Base-by-base conservation (phyloP, 2,113 vertebrate genomes). In the Ochotona princeps region DNA sequence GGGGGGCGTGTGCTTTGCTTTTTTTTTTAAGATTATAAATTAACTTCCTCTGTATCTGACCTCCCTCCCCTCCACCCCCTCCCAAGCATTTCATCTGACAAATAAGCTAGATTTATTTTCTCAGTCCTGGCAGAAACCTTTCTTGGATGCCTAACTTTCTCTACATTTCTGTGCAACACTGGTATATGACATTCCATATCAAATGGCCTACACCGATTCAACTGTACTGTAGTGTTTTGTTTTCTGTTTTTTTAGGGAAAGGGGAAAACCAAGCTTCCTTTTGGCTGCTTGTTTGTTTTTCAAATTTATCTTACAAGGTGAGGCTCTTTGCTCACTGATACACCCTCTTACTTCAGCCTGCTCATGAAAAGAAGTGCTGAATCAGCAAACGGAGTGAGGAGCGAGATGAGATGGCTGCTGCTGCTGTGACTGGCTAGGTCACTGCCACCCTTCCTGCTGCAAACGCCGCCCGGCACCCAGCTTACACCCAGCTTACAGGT, bases 401-500 rank as follows among this genome's bases (percentile, higher is more conserved):
- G 98, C 98, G 97, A 96, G 97, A 98, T 94, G 98, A 98, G 98
- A 98, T 98, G 99, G 99, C 99, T 99, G 99, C 98, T 98, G 98
- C 98, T 98, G 98, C 97, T 96, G 96, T 98, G 98, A 98, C 98
- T 98, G 97, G 98, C 98, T 98, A 99, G 99, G 99, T 99, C 99
- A 99, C 97, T 98, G 97, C 98, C 97, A 98, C 98, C 98, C 98
- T 98, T 98, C 97, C 98, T 98, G 97, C 98, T 97, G 97, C 97
- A 98, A 98, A 97, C 91, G 96, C 98, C 98, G 98, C 98, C 98
- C 97, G 97, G 98, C 96, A n/a, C 97, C 98, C 98, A 98, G 98
- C n/a, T n/a, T n/a, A n/a, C n/a, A n/a, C n/a, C n/a, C n/a, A n/a
- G 96, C 98, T 98, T 97, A 98, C 98, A 99, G 99, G 99, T 99